A percentile compares a stretch with the other conserved stretches of the same genome.
phyloP scores from a whole-genome alignment of 2,888 invertebrate species.

The Epirrita christyi region DNA sequence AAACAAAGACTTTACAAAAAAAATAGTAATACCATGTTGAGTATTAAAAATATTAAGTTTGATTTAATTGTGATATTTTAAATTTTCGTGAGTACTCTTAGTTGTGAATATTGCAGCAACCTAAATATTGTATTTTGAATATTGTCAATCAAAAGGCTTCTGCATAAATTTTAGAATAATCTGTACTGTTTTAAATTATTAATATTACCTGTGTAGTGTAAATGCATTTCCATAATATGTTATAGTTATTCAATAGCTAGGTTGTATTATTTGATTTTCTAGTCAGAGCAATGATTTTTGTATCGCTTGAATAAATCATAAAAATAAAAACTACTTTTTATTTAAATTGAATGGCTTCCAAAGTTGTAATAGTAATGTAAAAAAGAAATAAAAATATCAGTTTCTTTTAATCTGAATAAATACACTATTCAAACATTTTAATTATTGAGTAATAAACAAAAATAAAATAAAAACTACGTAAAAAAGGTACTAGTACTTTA shows the following conservation, averaged over 20 bases:
- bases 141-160: neutral
- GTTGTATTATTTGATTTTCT: slow-evolving; percentile 71
- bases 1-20: no score
- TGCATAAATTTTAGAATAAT: neutral
- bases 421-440: slow-evolving; percentile 7
- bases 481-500: neutral
- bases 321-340: slow-evolving; percentile 41
- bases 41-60: no score
- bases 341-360: slow-evolving; percentile 5
- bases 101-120: no score
- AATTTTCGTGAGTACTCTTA: no score
- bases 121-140: neutral
- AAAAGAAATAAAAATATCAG: neutral
- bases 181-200: neutral
- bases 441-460: slow-evolving; percentile 1
- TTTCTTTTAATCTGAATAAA: slow-evolving; percentile 12
- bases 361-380: neutral
- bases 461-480: neutral
- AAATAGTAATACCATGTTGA: no score
- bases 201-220: slow-evolving; percentile 31
- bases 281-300: slow-evolving; percentile 79
- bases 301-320: slow-evolving; percentile 80
- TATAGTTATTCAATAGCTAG: slow-evolving; percentile 53
- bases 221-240: slow-evolving; percentile 52
- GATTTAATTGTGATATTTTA: no score